Conservation (phyloP, 1,140 invertebrate genomes). For the Hyphantria cunea region DNA sequence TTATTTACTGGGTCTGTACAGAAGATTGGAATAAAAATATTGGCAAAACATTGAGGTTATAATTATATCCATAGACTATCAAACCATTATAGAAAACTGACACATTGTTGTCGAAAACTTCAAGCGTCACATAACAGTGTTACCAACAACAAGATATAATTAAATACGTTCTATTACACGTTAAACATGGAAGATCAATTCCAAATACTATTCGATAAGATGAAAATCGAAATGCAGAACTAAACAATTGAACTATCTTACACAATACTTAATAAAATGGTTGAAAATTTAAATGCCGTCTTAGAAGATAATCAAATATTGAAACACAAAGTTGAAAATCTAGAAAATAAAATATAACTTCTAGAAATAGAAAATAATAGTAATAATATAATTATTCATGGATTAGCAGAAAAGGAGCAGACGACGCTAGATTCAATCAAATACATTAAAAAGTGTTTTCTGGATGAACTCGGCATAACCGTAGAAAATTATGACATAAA, state of each 20-base stretch:
- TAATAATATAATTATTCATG: not conserved
- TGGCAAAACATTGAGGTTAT: not conserved
- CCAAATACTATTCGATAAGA: not conserved
- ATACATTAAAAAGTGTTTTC: too few relatives aligned
- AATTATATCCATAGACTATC: slow-evolving; percentile 4
- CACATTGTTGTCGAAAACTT: too few relatives aligned
- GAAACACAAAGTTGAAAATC: not conserved
- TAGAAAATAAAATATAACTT: not conserved
- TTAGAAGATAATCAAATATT: not conserved
- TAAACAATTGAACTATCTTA: not conserved
- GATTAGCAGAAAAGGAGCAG: not conserved
- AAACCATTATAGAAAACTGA: not conserved
- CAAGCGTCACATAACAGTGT: not conserved
- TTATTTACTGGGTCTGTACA: too few relatives aligned
- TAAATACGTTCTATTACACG: not conserved
- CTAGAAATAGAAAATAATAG: not conserved
- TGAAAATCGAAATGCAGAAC: not conserved
- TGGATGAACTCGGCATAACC: too few relatives aligned
- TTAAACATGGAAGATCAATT: not conserved
- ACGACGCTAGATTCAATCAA: too few relatives aligned
- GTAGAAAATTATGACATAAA: too few relatives aligned
- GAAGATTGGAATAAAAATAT: too few relatives aligned
- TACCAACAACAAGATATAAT: not conserved
- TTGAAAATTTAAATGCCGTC: not conserved
- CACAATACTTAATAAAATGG: not conserved